These are phyloP conservation scores for Ptyas mucosa DNA, from an alignment of 2,113 vertebrate species.

Conservation along the genomic window DNA sequence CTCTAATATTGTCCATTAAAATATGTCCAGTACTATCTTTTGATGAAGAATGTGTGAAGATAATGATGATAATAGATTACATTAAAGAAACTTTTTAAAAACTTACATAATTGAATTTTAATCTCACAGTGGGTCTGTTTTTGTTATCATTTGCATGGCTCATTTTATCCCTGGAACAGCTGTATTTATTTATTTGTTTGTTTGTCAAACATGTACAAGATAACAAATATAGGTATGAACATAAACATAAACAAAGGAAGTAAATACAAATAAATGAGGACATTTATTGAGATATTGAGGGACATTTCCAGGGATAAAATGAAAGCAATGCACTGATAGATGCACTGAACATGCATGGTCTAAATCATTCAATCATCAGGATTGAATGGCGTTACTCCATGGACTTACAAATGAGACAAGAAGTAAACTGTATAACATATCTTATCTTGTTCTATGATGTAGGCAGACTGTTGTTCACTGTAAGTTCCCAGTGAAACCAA, in stretches of 20 bases:
- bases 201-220: no score
- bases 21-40: not conserved
- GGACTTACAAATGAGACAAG: not conserved
- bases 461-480: not conserved
- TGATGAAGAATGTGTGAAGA: not conserved
- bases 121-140: not conserved
- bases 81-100: not conserved
- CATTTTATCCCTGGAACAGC: not conserved
- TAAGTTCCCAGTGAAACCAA: not conserved
- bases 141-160: not conserved
- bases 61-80: not conserved
- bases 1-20: not conserved
- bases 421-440: not conserved
- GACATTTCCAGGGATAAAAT: not conserved
- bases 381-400: not conserved
- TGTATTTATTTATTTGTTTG: not conserved
- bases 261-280: no score
- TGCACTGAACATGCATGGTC: not conserved
- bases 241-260: no score
- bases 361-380: not conserved
- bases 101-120: not conserved
- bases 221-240: no score
- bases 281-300: not conserved
- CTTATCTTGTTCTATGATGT: not conserved
- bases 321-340: not conserved